Evolutionary conservation across 2,797 vertebrate genomes (phyloP), one percentile per base, ranked within the genome.

Genomic region (Adrianichthys oophorus): DNA sequence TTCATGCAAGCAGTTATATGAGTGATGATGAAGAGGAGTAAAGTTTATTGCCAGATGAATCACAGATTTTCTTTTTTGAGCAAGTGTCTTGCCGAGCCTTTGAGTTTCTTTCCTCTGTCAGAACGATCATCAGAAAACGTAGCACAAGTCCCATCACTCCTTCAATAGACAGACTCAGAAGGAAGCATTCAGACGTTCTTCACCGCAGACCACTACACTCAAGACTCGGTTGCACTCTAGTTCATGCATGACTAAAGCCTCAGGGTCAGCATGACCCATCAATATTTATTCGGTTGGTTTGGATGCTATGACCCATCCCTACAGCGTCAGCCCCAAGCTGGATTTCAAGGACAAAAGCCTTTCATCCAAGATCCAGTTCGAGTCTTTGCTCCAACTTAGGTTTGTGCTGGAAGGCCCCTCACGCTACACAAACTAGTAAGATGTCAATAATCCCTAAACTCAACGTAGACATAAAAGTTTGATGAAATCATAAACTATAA

Each of bases 121-220:
- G 42, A 58, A 70, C 47, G 23, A 83, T 81, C 72, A 68, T 56
- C 5, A 56, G 52, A 80, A 68, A 77, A 43, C 62, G 48, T 70
- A 70, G 48, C 41, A 15, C 68, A 74, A 68, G 68, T 55, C 59
- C 67, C 50, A 71, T 74, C 82, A 59, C 59, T 56, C 73, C 76
- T 75, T 87, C 82, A 85, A 86, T 87, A 86, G 72, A 41, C 74
- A 56, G 60, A 12, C 75, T 88, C 82, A 69, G 88, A 85, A 86
- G 55, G 62, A 75, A 64, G 59, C 62, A 72, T 73, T 76, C 57
- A 70, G 56, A 80, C 57, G 59, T 64, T 68, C 55, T 78, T 70
- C 64, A 55, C 2, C 18, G 68, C 72, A 75, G 80, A 80, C 78
- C 72, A 56, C 76, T 76, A 61, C 57, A 80, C 74, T 81, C 70